phyloP scores from a whole-genome alignment of 2,797 vertebrate species.

The Percopsis omiscomaycus region DNA sequence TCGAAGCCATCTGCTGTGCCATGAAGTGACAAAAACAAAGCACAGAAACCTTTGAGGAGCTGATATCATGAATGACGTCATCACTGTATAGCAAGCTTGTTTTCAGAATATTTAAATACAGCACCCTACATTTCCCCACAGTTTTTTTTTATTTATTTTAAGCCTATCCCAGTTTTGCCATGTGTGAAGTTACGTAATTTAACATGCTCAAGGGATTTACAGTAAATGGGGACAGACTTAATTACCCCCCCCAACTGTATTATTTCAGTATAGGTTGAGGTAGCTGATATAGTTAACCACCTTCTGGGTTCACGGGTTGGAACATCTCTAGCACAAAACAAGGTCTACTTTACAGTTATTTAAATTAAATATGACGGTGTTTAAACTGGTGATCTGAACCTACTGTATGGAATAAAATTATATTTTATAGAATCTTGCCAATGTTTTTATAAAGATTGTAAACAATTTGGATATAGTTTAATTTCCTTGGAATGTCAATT shows the following conservation, averaged over 20 bases:
- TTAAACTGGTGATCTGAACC: too few relatives aligned
- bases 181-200: slow-evolving; percentile 42
- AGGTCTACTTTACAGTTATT: background rate
- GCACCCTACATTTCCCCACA: slow-evolving; percentile 2
- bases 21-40: slow-evolving; percentile 16
- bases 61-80: slow-evolving; percentile 5
- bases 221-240: slow-evolving; percentile 39
- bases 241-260: slow-evolving; percentile 13
- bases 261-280: slow-evolving; percentile 46
- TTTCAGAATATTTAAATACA: background rate
- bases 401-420: too few relatives aligned
- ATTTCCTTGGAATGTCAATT: background rate
- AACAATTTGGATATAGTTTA: background rate
- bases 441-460: too few relatives aligned
- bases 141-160: background rate
- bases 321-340: background rate
- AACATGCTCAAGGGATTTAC: slow-evolving; percentile 44
- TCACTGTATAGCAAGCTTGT: slow-evolving; percentile 6
- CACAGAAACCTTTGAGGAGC: slow-evolving; percentile 12
- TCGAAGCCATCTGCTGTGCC: slow-evolving; percentile 44
- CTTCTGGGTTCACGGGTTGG: background rate
- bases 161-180: slow-evolving; percentile 12
- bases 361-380: background rate
- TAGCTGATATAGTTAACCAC: slow-evolving; percentile 11
- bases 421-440: too few relatives aligned